phyloP scores from a whole-genome alignment of 2,888 invertebrate species.

The Rutpela maculata region DNA sequence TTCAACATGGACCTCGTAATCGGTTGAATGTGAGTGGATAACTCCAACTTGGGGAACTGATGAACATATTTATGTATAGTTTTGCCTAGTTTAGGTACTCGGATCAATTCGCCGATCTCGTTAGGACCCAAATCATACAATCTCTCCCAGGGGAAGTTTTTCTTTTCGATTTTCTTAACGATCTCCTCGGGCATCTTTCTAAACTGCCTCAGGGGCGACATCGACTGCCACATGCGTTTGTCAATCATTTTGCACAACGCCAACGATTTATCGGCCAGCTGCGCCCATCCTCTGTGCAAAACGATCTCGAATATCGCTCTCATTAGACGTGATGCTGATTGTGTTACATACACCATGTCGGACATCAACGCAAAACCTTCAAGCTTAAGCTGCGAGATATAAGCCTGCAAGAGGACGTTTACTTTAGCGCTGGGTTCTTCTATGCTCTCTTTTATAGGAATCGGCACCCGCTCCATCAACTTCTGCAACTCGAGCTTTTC shows the following conservation, averaged over 20 bases:
- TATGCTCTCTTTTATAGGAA: conserved; percentile 98
- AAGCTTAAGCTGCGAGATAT: conserved; percentile 97
- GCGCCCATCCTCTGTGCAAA: conserved; percentile 92
- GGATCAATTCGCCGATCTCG: conserved; percentile 96
- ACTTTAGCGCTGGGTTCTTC: conserved; percentile 99
- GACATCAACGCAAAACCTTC: conserved; percentile 99
- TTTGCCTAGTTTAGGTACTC: conserved; percentile 94
- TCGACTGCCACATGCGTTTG: conserved; percentile 99
- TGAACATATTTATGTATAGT: conserved; percentile 97
- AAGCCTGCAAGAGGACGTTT: conserved; percentile 96
- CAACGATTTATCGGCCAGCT: conserved; percentile 95
- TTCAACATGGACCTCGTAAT: conserved; percentile 94
- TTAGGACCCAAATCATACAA: conserved; percentile 97
- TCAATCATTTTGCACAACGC: conserved; percentile 99
- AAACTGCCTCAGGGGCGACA: conserved; percentile 98
- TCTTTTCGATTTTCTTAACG: conserved; percentile 98
- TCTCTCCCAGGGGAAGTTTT: conserved; percentile 94
- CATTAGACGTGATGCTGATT: conserved; percentile 95
- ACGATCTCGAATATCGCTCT: conserved; percentile 99
- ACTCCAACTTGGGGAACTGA: conserved; percentile 96
- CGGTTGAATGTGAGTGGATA: conserved; percentile 98
- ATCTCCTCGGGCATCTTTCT: conserved; percentile 98
- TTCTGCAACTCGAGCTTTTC: conserved; percentile 98
- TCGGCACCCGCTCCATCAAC: conserved; percentile 95
- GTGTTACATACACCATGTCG: conserved; percentile 99